These are phyloP conservation scores for Hirtodrosophila histrioides DNA, from an alignment of 2,888 invertebrate species.

Conservation along the genomic window DNA sequence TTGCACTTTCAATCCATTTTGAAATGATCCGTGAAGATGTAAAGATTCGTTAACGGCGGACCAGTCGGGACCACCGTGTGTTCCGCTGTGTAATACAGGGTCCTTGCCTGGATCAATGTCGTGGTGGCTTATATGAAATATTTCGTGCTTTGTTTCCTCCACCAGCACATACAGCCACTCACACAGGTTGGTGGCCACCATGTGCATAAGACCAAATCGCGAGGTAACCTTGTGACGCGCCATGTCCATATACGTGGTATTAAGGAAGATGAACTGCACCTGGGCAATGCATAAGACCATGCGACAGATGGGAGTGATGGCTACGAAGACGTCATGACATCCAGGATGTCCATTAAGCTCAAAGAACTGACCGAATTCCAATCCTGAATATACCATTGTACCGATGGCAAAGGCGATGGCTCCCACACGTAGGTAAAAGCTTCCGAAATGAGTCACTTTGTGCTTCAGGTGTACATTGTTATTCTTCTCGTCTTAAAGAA, in stretches of 20 bases:
- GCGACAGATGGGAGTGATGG: slow-evolving; percentile 92
- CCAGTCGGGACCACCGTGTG: slow-evolving; percentile 69
- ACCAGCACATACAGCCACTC: slow-evolving; percentile 96
- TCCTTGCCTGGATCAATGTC: slow-evolving; percentile 53
- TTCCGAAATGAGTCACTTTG: slow-evolving; percentile 88
- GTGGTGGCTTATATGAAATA: slow-evolving; percentile 88
- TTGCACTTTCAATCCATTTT: slow-evolving; percentile 1
- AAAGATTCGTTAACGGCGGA: slow-evolving; percentile 68
- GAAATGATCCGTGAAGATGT: slow-evolving; percentile 37
- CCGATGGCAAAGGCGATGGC: slow-evolving; percentile 88
- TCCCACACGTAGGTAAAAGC: slow-evolving; percentile 93
- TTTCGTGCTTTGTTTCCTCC: slow-evolving; percentile 95
- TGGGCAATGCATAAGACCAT: slow-evolving; percentile 94
- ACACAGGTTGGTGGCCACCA: slow-evolving; percentile 95
- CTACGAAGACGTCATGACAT: slow-evolving; percentile 88
- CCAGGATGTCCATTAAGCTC: slow-evolving; percentile 87
- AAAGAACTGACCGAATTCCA: slow-evolving; percentile 91
- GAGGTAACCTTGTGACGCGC: slow-evolving; percentile 89
- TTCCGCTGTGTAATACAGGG: slow-evolving; percentile 36
- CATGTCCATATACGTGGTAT: slow-evolving; percentile 90
- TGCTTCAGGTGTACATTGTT: slow-evolving; percentile 83
- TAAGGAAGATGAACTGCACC: slow-evolving; percentile 97
- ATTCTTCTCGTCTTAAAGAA: slow-evolving; percentile 80
- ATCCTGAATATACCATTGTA: slow-evolving; percentile 89
- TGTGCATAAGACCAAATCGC: slow-evolving; percentile 96